A percentile compares a stretch with the other conserved stretches of the same genome.
Evolutionary conservation across 2,888 invertebrate species (phyloP).

Genomic region (Epirrita christyi): DNA sequence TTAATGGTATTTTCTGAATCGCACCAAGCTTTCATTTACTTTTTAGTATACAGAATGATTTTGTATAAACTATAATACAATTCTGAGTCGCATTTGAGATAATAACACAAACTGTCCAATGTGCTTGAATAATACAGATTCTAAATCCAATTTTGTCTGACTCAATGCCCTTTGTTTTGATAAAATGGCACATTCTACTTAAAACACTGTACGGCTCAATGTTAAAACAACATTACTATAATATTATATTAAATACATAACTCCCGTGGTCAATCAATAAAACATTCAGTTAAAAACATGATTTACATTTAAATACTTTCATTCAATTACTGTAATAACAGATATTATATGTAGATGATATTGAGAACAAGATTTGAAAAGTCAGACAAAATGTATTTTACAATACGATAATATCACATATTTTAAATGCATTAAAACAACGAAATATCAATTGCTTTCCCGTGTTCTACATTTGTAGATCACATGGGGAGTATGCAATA

Average conservation of each 20-base stretch:
- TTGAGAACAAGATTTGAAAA: conserved; percentile 72
- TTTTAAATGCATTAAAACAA: conserved; percentile 80
- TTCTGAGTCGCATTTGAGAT: conserved; percentile 70
- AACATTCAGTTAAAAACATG: conserved; percentile 49
- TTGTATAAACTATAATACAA: conserved; percentile 80
- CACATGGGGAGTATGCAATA: conserved; percentile 74
- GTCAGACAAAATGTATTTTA: conserved; percentile 83
- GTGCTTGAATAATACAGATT: conserved; percentile 67
- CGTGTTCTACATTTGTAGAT: conserved; percentile 55
- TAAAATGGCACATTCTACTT: conserved; percentile 68
- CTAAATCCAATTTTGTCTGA: conserved; percentile 79
- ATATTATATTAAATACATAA: conserved; percentile 44
- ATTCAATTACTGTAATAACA: conserved; percentile 56
- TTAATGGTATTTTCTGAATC: conserved; percentile 85
- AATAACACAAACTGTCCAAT: conserved; percentile 66
- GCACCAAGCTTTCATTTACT: conserved; percentile 85
- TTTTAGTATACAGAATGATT: conserved; percentile 84
- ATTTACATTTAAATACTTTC: conserved; percentile 58
- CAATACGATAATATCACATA: conserved; percentile 84
- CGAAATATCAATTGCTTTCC: conserved; percentile 71
- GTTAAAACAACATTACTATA: conserved; percentile 32
- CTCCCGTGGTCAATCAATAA: conserved; percentile 43
- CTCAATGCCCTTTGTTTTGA: conserved; percentile 64
- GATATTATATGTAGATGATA: conserved; percentile 48
- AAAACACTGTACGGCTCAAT: conserved; percentile 28